These are phyloP conservation scores for Andrena bicolor DNA, from an alignment of 2,888 invertebrate genomes.

Conservation along the genomic window DNA sequence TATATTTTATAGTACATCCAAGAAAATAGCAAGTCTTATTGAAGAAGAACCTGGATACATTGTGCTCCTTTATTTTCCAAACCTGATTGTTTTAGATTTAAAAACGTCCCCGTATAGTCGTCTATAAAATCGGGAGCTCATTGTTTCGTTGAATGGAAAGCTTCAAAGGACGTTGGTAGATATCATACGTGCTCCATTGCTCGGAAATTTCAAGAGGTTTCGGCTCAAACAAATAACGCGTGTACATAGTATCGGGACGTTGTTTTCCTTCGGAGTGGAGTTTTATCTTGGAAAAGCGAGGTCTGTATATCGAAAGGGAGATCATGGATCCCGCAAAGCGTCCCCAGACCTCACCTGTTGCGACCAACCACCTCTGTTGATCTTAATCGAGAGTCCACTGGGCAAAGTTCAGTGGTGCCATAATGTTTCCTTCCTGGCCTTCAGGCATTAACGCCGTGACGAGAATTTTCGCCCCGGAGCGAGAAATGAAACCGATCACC, in stretches of 20 bases:
- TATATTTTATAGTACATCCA: conserved; percentile 12
- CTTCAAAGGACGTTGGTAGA: not conserved
- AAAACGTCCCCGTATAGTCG: not conserved
- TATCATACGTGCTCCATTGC: not conserved
- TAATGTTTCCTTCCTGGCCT: conserved; percentile 50
- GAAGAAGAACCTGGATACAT: not conserved
- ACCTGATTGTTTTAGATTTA: not conserved
- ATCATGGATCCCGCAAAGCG: conserved; percentile 60
- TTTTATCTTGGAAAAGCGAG: conserved; percentile 28
- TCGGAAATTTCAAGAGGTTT: not conserved
- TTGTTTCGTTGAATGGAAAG: not conserved
- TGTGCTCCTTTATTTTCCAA: not conserved
- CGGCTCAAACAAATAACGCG: not conserved
- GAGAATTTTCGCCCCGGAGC: conserved; percentile 11
- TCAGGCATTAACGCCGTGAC: conserved; percentile 11
- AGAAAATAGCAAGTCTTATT: not conserved
- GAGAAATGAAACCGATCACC: not conserved
- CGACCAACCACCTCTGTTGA: conserved; percentile 65
- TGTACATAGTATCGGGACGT: not conserved
- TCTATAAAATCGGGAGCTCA: not conserved
- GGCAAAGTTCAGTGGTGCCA: conserved; percentile 57
- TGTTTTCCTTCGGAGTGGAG: conserved; percentile 20
- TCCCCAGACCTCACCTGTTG: conserved; percentile 69
- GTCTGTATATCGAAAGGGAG: conserved; percentile 51
- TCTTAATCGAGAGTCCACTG: conserved; percentile 64